phyloP scores from a whole-genome alignment of 2,113 vertebrate species.

The Promerops cafer region DNA sequence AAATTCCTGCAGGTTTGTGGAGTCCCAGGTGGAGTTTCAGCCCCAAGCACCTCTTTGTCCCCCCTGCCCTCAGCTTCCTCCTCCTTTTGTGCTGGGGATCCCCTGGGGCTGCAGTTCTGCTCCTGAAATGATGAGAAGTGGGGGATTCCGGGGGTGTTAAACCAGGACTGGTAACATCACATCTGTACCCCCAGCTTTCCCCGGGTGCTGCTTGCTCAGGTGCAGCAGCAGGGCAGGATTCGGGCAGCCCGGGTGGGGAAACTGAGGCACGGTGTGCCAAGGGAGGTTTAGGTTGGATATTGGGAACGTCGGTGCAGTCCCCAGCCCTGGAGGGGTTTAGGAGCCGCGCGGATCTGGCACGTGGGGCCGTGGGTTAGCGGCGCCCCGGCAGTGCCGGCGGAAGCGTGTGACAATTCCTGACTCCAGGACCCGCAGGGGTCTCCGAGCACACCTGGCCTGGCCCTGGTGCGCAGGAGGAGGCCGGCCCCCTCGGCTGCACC shows the following conservation, averaged over 20 bases:
- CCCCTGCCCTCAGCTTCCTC: background rate
- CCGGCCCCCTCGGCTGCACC: background rate
- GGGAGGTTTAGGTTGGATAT: background rate
- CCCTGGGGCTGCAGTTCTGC: background rate
- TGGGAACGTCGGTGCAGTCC: background rate
- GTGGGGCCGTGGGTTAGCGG: too few species aligned
- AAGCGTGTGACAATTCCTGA: background rate
- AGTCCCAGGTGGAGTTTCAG: too few species aligned
- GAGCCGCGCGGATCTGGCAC: background rate
- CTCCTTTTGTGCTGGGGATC: background rate
- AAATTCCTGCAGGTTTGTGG: background rate
- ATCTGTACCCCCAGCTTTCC: accelerated
- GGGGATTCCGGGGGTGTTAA: too few species aligned
- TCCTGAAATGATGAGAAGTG: accelerated
- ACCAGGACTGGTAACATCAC: background rate
- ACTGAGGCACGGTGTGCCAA: background rate
- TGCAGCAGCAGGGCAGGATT: background rate
- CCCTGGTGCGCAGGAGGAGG: background rate
- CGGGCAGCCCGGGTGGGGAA: background rate
- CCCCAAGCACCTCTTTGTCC: background rate
- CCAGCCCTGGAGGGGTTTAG: too few species aligned
- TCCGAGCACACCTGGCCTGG: background rate
- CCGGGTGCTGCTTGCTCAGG: background rate
- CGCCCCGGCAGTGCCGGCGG: background rate
- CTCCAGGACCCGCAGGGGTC: background rate